Base-by-base conservation (phyloP, 2,113 vertebrate genomes). In the Herpetotheres cachinnans region DNA sequence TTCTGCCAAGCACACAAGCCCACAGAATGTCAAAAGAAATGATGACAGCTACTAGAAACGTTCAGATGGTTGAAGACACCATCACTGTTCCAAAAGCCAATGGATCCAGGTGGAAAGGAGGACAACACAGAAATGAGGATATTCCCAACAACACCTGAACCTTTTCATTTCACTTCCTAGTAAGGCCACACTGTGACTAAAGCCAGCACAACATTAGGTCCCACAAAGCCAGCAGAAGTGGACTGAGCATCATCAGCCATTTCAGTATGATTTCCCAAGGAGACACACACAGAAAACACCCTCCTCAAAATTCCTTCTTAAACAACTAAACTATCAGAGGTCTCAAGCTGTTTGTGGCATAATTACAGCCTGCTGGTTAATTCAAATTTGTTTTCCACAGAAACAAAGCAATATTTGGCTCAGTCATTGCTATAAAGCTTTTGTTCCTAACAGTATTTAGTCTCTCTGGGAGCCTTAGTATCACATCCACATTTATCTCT, bases 371-470 rank as follows among this genome's bases (percentile, higher is more conserved):
- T 3, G 7, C 66, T 96, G 87, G 56, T 94, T 96, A 93, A 94
- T 90, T 87, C 87, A 89, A 93, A 96, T 93, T 94, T 96, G 95
- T 92, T 96, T 96, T 96, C 71, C 63, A 85, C 77, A 76, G 72
- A 97, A 95, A 92, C 61, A 95, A 97, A 95, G 89, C 83, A 92
- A 62, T 89, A 92, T 89, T 95, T 97, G 94, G 83, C 91, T 94
- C 93, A 95, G 86, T 38, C 86, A 52, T 7, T 78, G 74, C 92
- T 93, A 91, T 79, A 85, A 94, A 80, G 95, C 95, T 93, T 91
- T 97, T 96, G 73, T 88, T 93, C 84, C 78, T 93, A 78, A 58
- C 86, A 95, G 80, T 56, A 82, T 71, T 95, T 44, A 69, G 90
- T 87, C 94, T 76, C 95, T 83, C 82, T 54, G 67, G 79, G 85